These are phyloP conservation scores for Falco concolor DNA, from an alignment of 2,797 vertebrate genomes.

Conservation along the genomic window DNA sequence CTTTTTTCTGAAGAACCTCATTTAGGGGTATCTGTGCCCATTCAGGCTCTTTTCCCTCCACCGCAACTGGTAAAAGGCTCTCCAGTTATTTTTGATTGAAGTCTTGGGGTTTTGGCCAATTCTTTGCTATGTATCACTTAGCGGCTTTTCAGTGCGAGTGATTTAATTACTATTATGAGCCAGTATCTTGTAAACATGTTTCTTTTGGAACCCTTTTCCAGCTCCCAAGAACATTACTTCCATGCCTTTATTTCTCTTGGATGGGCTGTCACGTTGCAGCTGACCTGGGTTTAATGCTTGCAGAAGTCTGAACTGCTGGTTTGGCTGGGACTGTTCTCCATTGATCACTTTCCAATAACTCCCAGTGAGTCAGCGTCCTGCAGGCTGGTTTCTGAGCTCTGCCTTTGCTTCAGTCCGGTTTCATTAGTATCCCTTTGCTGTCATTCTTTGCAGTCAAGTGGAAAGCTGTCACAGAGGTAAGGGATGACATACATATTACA, in stretches of 20 bases:
- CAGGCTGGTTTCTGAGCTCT: neutral
- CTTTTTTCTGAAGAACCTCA: neutral
- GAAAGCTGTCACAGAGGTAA: neutral
- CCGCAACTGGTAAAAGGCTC: neutral
- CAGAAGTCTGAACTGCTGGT: constrained; percentile 30
- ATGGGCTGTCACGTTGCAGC: neutral
- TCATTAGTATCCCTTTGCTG: constrained; percentile 3
- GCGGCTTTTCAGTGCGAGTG: neutral
- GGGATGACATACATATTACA: constrained; percentile 4
- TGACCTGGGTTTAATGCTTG: constrained; percentile 1
- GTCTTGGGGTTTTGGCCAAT: neutral
- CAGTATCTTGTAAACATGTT: constrained; percentile 35
- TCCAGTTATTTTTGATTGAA: neutral
- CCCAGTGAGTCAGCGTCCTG: neutral
- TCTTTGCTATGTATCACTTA: neutral
- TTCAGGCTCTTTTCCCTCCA: neutral
- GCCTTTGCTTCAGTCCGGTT: neutral
- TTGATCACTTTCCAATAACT: constrained; percentile 39
- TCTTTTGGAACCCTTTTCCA: constrained; percentile 25
- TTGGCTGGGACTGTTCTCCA: neutral
- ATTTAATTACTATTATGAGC: constrained; percentile 31
- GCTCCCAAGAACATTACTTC: constrained; percentile 39
- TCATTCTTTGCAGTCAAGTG: neutral
- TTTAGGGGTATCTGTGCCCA: neutral
- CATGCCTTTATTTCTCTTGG: constrained; percentile 56